Base-by-base conservation (phyloP, 2,797 vertebrate genomes). In the Distichodus sexfasciatus region DNA sequence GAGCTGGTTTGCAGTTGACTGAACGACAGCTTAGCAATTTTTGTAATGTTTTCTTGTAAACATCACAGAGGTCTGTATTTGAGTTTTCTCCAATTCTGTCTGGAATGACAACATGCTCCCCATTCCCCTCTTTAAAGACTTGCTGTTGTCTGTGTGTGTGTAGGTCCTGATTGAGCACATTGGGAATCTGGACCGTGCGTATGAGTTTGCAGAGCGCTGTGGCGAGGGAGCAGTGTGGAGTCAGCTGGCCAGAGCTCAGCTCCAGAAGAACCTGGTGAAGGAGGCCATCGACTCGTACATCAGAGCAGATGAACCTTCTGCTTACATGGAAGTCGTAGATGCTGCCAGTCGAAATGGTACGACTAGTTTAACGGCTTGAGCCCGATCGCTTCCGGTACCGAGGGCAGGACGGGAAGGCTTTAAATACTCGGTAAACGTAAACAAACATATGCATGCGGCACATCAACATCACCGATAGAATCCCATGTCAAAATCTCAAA, bases 171-270 rank as follows among this genome's bases (percentile, higher is more conserved):
- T 94, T 19, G 92, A 96, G 73, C 93, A 94, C 78, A 97, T 98
- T 57, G 94, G 95, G 51, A 97, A 98, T 84, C 86, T 98, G 86
- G 96, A 98, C 84, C 92, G 96, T 55, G 96, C 96, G 0, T 99
- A 99, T 72, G 96, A 99, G 75, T 98, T 99, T 76, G 96, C 96
- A 0, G 96, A 98, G 76, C 94, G 94, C 58, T 95, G 92, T 65
- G 93, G 90, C 0, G 93, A 96, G 43, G 90, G 93, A 1, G 91
- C 93, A 0, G 93, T 95, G 29, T 97, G 95, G 94, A 95, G 94
- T 81, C 94, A 94, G 82, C 84, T 96, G 68, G 94, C 90, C 62
- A 82, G 87, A 65, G 93, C 94, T 48, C 94, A 96, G 81, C 91
- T 95, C 11, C 92, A 94, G n/a, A 91, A 92, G 72, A 90, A 92